Base-by-base conservation (phyloP, 2,797 vertebrate genomes). In the Hirundo rustica region DNA sequence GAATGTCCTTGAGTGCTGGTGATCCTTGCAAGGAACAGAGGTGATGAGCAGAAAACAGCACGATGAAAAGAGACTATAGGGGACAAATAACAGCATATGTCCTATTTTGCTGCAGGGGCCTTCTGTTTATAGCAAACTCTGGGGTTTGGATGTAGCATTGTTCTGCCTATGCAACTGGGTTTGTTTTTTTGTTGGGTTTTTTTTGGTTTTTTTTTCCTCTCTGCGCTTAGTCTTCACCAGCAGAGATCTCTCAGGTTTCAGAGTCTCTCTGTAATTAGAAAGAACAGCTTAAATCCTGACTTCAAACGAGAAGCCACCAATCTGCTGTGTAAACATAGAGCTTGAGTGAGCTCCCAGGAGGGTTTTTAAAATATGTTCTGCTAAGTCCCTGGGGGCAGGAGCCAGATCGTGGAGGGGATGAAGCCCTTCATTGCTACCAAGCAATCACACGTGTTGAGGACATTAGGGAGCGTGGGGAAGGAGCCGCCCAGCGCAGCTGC, bases 271-370 rank as follows among this genome's bases (percentile, higher is more conserved):
- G 94, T 97, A 96, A 97, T 97, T 96, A 96, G 95, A 95, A 97
- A 96, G 93, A 96, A 85, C 89, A 95, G 95, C 94, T 97, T 97
- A 97, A 97, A 97, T 96, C 95, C 92, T 92, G 93, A 95, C 94
- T 97, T 96, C 94, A 97, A 97, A 97, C 54, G 44, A 94, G 95
- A 89, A 95, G 93, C 96, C 95, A 96, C 93, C 96, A 96, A 96
- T 97, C 97, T 97, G 95, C 95, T 97, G 86, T 95, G 96, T 96
- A 97, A 97, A 97, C 95, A 97, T 93, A 95, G 88, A 92, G 73
- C 72, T 90, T 89, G 93, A 96, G 93, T 78, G 96, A 94, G 92
- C 85, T 96, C 95, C 78, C 47, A 15, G 75, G 88, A 95, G 96
- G 77, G 55, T 96, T 93, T 95, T 95, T 79, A 86, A 97, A 97